Conservation (phyloP, 1,140 invertebrate genomes). For the Psix sp. region DNA sequence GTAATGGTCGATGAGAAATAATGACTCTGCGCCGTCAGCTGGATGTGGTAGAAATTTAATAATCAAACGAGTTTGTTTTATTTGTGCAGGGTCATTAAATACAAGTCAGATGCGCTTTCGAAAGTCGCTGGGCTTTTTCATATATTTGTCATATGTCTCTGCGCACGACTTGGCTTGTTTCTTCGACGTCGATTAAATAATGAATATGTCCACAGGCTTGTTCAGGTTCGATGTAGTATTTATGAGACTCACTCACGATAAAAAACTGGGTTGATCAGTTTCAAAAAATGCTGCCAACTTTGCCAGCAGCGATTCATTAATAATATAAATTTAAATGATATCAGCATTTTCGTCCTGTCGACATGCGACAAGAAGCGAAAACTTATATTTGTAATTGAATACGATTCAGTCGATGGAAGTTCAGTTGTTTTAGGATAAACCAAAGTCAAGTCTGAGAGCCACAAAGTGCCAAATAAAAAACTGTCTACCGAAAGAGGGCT, state of each 20-base stretch:
- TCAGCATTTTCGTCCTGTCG: too few relatives aligned
- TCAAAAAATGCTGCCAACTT: neutral
- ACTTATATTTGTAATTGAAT: too few relatives aligned
- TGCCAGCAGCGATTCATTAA: too few relatives aligned
- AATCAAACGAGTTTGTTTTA: constrained; percentile 30
- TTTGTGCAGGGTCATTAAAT: constrained; percentile 40
- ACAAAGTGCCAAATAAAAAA: constrained; percentile 10
- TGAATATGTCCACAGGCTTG: constrained; percentile 14
- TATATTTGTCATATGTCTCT: constrained; percentile 32
- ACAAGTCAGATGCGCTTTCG: constrained; percentile 30
- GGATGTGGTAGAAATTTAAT: constrained; percentile 43
- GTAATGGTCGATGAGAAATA: constrained; percentile 25
- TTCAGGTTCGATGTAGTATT: constrained; percentile 7
- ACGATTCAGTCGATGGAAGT: too few relatives aligned
- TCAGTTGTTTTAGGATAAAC: neutral
- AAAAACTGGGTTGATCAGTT: constrained; percentile 7
- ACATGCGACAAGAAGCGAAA: too few relatives aligned
- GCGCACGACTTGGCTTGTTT: too few relatives aligned
- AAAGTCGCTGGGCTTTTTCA: constrained; percentile 24
- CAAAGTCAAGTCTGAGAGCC: neutral
- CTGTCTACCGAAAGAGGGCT: constrained; percentile 16
- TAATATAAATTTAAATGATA: too few relatives aligned
- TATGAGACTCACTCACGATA: constrained; percentile 2
- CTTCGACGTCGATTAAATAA: constrained; percentile 36
- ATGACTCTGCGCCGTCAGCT: constrained; percentile 19